Evolutionary conservation across 2,888 invertebrate species (phyloP).

Genomic region (Noctuana brunneofusca): DNA sequence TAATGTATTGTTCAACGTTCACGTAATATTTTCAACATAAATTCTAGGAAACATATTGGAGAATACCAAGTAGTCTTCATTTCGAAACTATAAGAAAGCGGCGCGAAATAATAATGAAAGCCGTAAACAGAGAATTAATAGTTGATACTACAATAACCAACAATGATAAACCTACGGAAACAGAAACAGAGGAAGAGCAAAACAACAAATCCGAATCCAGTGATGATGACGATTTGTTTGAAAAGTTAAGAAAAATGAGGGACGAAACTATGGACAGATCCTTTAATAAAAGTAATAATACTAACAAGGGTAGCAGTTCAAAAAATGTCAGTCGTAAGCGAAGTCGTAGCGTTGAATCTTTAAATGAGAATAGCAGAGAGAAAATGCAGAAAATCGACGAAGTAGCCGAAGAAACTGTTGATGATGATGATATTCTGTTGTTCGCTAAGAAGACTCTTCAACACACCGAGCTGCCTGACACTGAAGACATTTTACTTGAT

Average conservation of each 20-base stretch:
- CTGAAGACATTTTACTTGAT: conserved; percentile 63
- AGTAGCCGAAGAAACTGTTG: conserved; percentile 45
- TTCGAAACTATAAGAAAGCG: conserved; percentile 81
- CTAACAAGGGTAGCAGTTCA: conserved; percentile 37
- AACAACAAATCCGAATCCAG: conserved; percentile 36
- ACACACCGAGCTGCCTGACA: conserved; percentile 65
- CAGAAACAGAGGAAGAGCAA: conserved; percentile 34
- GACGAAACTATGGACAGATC: conserved; percentile 44
- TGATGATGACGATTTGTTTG: conserved; percentile 68
- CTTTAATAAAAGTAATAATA: conserved; percentile 19
- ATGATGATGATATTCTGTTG: conserved; percentile 68
- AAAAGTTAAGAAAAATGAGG: conserved; percentile 68
- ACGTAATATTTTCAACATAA: background rate
- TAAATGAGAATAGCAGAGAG: conserved; percentile 51
- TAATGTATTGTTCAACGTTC: background rate
- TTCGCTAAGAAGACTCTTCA: conserved; percentile 74
- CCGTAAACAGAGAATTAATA: conserved; percentile 78
- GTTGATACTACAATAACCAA: conserved; percentile 45
- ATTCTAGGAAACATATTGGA: conserved; percentile 92
- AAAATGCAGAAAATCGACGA: conserved; percentile 72
- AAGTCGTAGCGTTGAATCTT: conserved; percentile 61
- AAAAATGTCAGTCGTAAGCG: conserved; percentile 58
- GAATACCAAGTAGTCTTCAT: conserved; percentile 87
- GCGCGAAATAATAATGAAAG: conserved; percentile 80
- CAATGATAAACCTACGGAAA: conserved; percentile 30